Conservation (phyloP, 2,113 vertebrate species). For the Lampris incognitus region DNA sequence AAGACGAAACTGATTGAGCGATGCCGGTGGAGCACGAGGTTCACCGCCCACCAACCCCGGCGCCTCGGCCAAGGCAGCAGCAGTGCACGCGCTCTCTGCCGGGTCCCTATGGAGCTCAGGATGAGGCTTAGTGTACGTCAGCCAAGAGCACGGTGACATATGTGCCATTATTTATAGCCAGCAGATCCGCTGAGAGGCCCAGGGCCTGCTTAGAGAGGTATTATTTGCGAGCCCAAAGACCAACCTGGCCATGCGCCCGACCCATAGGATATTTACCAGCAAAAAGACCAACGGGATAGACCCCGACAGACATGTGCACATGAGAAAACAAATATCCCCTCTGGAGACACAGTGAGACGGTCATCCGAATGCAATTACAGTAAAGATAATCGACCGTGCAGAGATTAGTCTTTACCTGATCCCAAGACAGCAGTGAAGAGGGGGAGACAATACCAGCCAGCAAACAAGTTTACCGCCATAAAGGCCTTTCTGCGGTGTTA, state of each 20-base stretch:
- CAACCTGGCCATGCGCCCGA: constrained; percentile 31
- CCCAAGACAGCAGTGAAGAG: not conserved
- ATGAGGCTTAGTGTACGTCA: constrained; percentile 58
- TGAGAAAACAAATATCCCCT: not conserved
- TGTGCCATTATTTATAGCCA: constrained; percentile 77
- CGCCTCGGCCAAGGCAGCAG: constrained; percentile 7
- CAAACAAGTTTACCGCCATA: not conserved
- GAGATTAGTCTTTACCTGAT: constrained; percentile 10
- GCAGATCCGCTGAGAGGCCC: constrained; percentile 64
- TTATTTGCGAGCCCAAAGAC: constrained; percentile 66
- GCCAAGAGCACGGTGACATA: constrained; percentile 64
- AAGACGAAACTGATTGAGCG: not conserved
- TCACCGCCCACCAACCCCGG: not conserved
- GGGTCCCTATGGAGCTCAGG: constrained; percentile 46
- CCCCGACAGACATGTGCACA: not conserved
- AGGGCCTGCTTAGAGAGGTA: constrained; percentile 65
- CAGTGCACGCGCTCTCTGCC: constrained; percentile 15
- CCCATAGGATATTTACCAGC: constrained; percentile 23
- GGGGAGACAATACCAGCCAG: not conserved
- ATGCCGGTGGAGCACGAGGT: not conserved
- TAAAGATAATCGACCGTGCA: not conserved
- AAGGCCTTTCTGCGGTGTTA: not conserved
- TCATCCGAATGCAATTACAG: constrained; percentile 28
- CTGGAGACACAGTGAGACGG: constrained; percentile 16
- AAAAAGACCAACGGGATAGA: constrained; percentile 18